Conservation (phyloP, 2,888 invertebrate species). For the Rhagonycha lutea region DNA sequence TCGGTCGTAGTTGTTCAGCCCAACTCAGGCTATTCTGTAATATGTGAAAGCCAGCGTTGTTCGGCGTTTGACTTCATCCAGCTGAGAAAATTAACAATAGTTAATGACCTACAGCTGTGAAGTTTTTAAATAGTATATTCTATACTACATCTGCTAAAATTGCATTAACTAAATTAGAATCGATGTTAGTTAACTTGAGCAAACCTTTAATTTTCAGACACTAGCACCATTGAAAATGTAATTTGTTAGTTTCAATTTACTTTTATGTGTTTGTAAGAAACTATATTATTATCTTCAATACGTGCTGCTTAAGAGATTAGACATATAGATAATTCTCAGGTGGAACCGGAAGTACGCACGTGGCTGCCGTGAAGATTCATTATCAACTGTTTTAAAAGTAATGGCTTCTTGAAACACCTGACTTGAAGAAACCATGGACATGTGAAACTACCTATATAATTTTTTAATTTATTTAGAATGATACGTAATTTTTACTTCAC, state of each 20-base stretch:
- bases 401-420: slow-evolving; percentile 34
- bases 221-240: background rate
- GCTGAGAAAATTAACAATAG: too few relatives aligned
- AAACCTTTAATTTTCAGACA: background rate
- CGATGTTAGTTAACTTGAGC: background rate
- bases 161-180: background rate
- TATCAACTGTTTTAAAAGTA: slow-evolving; percentile 35
- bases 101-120: too few relatives aligned
- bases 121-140: too few relatives aligned
- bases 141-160: background rate
- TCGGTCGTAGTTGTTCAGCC: too few relatives aligned
- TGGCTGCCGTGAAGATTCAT: slow-evolving; percentile 36
- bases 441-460: slow-evolving; percentile 14
- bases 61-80: too few relatives aligned
- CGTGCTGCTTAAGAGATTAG: slow-evolving; percentile 8
- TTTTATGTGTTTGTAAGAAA: slow-evolving; percentile 4
- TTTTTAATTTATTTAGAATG: slow-evolving; percentile 12
- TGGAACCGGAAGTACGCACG: slow-evolving; percentile 34
- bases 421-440: slow-evolving; percentile 28
- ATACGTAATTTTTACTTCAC: background rate
- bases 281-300: slow-evolving; percentile 16
- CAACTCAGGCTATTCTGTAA: too few relatives aligned
- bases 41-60: too few relatives aligned
- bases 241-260: background rate
- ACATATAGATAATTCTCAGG: slow-evolving; percentile 18